Conservation (phyloP, 2,113 vertebrate genomes). For the Prolemur simus region DNA sequence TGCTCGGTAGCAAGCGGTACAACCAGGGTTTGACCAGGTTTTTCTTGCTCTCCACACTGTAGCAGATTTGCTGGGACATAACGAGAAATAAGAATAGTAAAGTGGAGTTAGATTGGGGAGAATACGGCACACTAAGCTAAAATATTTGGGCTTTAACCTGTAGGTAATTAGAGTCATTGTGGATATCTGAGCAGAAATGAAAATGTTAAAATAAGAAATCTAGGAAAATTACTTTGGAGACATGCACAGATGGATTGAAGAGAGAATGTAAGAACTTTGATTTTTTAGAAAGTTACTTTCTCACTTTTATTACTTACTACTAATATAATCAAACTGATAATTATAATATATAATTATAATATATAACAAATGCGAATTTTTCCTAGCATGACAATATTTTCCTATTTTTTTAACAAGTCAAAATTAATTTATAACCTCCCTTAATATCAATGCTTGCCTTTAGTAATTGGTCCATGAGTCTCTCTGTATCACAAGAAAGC, state of each 20-base stretch:
- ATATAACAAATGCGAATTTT: neutral
- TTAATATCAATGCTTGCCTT: constrained; percentile 24
- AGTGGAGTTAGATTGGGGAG: neutral
- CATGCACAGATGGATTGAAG: neutral
- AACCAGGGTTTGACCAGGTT: neutral
- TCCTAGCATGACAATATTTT: neutral
- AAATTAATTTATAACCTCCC: neutral
- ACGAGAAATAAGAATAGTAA: neutral
- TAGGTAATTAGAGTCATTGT: neutral
- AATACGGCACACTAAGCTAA: neutral
- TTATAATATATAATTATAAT: neutral
- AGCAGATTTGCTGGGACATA: neutral
- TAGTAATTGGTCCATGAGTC: neutral
- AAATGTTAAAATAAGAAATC: constrained; percentile 29
- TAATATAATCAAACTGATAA: constrained; percentile 25
- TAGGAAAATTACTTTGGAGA: constrained; percentile 42
- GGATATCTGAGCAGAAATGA: constrained; percentile 7
- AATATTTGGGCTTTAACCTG: neutral
- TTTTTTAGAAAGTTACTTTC: neutral
- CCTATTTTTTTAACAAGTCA: constrained; percentile 16
- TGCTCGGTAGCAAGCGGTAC: neutral
- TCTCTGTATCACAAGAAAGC: neutral
- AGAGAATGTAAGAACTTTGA: neutral
- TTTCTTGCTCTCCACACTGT: neutral
- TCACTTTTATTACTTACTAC: neutral